Evolutionary conservation across 1,140 invertebrate species (phyloP).

Genomic region (Diploscapter pachys): DNA sequence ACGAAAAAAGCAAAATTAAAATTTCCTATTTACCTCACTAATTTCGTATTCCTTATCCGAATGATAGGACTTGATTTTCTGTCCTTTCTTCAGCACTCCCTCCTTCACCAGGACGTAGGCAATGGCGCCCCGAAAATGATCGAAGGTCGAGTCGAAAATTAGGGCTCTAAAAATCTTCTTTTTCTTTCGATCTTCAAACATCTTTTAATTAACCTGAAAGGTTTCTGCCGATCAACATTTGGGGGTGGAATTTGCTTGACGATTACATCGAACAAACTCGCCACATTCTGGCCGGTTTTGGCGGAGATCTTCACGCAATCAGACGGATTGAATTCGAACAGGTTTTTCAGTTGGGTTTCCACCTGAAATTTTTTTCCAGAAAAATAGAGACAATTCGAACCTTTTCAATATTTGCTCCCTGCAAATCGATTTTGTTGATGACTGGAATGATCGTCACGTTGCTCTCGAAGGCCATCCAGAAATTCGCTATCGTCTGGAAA

Average conservation of each 20-base stretch:
- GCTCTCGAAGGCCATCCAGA: conserved; percentile 80
- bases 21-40: conserved; percentile 62
- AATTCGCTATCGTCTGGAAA: conserved; percentile 89
- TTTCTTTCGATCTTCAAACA: not conserved
- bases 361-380: conserved; percentile 59
- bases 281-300: conserved; percentile 67
- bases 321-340: conserved; percentile 77
- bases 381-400: conserved; percentile 20
- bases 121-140: conserved; percentile 79
- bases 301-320: conserved; percentile 75
- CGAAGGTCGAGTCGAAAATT: conserved; percentile 90
- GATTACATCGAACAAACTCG: conserved; percentile 60
- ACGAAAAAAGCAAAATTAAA: not conserved
- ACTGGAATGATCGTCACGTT: conserved; percentile 83
- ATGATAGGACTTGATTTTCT: conserved; percentile 67
- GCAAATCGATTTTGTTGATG: conserved; percentile 93
- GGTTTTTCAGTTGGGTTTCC: conserved; percentile 72
- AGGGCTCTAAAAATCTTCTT: conserved; percentile 70
- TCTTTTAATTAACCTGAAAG: conserved; percentile 62
- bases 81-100: conserved; percentile 59
- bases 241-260: conserved; percentile 66
- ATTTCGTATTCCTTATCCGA: conserved; percentile 75
- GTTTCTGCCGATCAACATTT: conserved; percentile 61
- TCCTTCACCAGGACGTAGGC: conserved; percentile 68
- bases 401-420: conserved; percentile 53